Evolutionary conservation across 2,888 invertebrate genomes (phyloP).

Genomic region (Trichacis sp.): DNA sequence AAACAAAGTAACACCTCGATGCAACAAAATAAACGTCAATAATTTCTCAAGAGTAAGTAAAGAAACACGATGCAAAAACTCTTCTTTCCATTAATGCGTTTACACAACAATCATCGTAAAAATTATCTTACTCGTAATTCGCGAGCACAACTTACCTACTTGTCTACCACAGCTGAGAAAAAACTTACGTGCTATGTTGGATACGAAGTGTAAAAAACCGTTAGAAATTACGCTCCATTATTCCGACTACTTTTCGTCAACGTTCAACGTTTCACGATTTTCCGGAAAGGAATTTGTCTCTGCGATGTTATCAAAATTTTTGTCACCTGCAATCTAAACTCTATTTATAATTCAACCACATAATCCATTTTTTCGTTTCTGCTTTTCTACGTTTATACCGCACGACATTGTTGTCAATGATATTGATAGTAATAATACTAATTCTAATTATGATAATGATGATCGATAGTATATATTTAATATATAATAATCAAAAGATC

Average conservation of each 20-base stretch:
- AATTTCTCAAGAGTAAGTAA: not conserved
- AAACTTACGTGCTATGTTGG: conserved; percentile 51
- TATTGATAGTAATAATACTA: conserved; percentile 24
- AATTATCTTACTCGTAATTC: not conserved
- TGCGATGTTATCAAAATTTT: conserved; percentile 35
- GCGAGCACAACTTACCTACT: conserved; percentile 54
- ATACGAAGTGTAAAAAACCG: conserved; percentile 32
- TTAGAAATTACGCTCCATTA: not conserved
- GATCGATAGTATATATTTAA: conserved; percentile 26
- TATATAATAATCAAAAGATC: conserved; percentile 46
- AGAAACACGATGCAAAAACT: no score
- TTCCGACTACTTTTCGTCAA: conserved; percentile 25
- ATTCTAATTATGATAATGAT: conserved; percentile 26
- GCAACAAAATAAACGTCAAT: not conserved
- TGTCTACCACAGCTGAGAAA: conserved; percentile 68
- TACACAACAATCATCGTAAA: not conserved
- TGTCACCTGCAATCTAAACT: conserved; percentile 60
- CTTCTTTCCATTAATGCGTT: not conserved
- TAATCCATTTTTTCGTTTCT: conserved; percentile 53
- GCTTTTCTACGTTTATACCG: conserved; percentile 46
- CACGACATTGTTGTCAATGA: conserved; percentile 42
- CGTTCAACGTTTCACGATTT: conserved; percentile 31
- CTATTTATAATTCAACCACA: conserved; percentile 67
- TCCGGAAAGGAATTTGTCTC: conserved; percentile 11
- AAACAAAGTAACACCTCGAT: not conserved